Evolutionary conservation across 37 sponge, comb jelly and placozoan genomes (phyloP).

Genomic region (Oopsacas minuta): DNA sequence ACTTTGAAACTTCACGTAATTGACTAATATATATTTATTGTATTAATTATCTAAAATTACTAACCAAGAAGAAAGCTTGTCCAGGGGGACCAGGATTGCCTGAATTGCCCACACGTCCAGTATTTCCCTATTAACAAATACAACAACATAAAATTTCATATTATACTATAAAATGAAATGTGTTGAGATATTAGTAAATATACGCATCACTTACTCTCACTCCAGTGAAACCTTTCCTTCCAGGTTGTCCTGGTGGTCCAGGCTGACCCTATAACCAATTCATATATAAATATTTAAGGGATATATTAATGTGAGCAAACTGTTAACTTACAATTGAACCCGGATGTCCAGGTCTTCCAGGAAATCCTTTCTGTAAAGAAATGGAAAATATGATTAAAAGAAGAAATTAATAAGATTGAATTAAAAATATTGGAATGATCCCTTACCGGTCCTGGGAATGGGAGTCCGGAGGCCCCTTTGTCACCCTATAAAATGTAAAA

Average conservation of each 20-base stretch:
- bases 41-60: too few relatives aligned
- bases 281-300: too few relatives aligned
- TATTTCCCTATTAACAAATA: not conserved
- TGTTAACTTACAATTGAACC: conserved; percentile 3
- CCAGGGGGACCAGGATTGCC: not conserved
- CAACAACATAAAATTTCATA: not conserved
- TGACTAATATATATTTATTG: too few relatives aligned
- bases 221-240: not conserved
- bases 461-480: not conserved
- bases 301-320: too few relatives aligned
- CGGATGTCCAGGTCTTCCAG: not conserved
- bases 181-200: too few relatives aligned
- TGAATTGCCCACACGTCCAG: not conserved
- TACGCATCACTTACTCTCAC: not conserved
- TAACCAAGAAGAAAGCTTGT: not conserved
- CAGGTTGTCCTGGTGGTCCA: not conserved
- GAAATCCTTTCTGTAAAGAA: not conserved
- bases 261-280: conserved; percentile 7
- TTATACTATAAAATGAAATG: not conserved
- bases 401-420: not conserved
- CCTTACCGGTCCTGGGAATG: conserved; percentile 14
- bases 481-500: not conserved
- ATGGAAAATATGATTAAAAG: not conserved
- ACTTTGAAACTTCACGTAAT: too few relatives aligned
- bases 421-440: not conserved